Percentiles rank a stretch among this genome's conserved stretches.
Conservation (phyloP, 2,797 vertebrate species). For the Pseudochirops cupreus region DNA sequence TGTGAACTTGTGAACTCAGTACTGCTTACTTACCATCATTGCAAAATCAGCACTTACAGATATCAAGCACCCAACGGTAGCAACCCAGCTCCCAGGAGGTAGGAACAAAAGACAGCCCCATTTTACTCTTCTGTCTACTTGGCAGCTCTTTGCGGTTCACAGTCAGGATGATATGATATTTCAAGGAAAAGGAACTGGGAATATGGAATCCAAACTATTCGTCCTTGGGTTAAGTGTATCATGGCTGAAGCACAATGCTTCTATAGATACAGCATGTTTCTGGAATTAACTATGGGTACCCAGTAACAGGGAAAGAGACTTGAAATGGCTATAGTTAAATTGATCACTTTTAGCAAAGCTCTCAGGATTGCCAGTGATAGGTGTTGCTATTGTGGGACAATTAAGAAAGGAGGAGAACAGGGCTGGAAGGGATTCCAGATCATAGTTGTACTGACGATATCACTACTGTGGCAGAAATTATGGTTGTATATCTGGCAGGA, state of each 20-base stretch:
- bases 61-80: conserved; percentile 72
- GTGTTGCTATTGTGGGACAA: conserved; percentile 39
- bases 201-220: conserved; percentile 71
- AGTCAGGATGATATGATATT: conserved; percentile 48
- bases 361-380: conserved; percentile 57
- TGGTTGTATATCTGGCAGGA: background rate
- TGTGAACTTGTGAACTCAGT: conserved; percentile 78
- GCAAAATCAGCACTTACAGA: conserved; percentile 74
- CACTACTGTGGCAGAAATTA: background rate
- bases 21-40: conserved; percentile 72
- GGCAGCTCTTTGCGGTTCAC: conserved; percentile 32
- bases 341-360: conserved; percentile 59
- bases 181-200: conserved; percentile 77
- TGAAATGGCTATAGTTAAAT: conserved; percentile 62
- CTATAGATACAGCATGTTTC: conserved; percentile 33
- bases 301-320: conserved; percentile 62
- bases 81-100: conserved; percentile 63
- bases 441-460: conserved; percentile 21
- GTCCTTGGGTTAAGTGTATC: conserved; percentile 60
- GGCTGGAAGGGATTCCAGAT: conserved; percentile 26
- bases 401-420: conserved; percentile 49
- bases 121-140: conserved; percentile 57
- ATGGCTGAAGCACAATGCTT: conserved; percentile 53
- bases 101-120: conserved; percentile 62
- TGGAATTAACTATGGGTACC: conserved; percentile 70